A percentile compares a stretch with the other conserved stretches of the same genome.
Conservation (phyloP, 2,113 vertebrate species). For the Dicentrarchus labrax region DNA sequence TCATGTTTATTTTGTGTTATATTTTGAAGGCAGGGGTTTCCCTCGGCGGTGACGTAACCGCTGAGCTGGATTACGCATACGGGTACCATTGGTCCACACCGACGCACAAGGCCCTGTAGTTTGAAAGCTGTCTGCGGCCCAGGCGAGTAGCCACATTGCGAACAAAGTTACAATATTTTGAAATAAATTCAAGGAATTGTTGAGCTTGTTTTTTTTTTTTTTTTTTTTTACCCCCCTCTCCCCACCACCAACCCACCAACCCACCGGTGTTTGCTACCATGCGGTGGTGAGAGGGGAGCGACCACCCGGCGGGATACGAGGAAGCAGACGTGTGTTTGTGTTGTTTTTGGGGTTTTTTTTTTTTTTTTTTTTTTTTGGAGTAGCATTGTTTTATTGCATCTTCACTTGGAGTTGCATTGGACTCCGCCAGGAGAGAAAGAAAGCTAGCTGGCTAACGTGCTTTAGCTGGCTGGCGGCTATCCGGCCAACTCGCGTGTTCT, state of each 20-base stretch:
- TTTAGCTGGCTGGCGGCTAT: conserved; percentile 55
- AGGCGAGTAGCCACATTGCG: conserved; percentile 56
- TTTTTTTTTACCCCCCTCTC: too few relatives aligned
- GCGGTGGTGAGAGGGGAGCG: not conserved
- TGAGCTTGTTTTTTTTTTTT: conserved; percentile 7
- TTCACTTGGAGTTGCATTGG: conserved; percentile 68
- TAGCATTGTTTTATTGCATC: conserved; percentile 59
- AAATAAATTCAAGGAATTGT: conserved; percentile 20
- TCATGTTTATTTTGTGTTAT: too few relatives aligned
- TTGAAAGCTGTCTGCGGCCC: conserved; percentile 72
- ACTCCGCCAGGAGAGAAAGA: conserved; percentile 73
- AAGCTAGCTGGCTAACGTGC: conserved; percentile 60
- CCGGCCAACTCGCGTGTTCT: conserved; percentile 65
- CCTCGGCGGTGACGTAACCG: conserved; percentile 66
- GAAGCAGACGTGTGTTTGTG: conserved; percentile 7
- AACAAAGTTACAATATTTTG: conserved; percentile 68
- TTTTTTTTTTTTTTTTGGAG: conserved; percentile 39
- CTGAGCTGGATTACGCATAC: conserved; percentile 56
- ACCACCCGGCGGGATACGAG: not conserved
- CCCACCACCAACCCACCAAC: too few relatives aligned
- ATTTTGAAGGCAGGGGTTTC: conserved; percentile 69
- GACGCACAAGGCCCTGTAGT: conserved; percentile 78
- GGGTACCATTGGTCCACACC: conserved; percentile 67
- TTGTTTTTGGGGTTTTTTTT: too few relatives aligned
- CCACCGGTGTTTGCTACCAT: too few relatives aligned